These are phyloP conservation scores for Vannuccia rotundouncinata DNA, from an alignment of 2,888 invertebrate species.

Conservation along the genomic window DNA sequence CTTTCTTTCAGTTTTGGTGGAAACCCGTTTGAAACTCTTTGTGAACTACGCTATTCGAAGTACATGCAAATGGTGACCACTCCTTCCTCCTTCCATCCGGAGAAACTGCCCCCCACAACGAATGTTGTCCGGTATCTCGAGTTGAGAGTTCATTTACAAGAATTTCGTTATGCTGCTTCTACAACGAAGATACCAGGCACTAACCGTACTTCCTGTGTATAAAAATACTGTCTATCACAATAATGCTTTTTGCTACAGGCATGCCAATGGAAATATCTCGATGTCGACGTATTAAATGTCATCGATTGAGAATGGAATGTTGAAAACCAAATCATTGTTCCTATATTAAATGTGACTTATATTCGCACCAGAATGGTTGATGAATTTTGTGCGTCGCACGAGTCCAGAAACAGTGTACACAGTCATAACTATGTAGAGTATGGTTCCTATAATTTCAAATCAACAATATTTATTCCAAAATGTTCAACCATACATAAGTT, in stretches of 20 bases:
- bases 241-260: not conserved
- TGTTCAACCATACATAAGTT: not conserved
- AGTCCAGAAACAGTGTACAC: not conserved
- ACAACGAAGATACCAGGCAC: constrained; percentile 6
- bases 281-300: not conserved
- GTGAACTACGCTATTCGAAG: not conserved
- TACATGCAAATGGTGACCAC: not conserved
- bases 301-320: not conserved
- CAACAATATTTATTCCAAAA: not conserved
- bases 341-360: not conserved
- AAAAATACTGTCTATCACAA: not conserved
- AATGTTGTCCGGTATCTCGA: not conserved
- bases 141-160: constrained; percentile 1
- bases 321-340: not conserved
- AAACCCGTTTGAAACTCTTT: not conserved
- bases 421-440: not conserved
- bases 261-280: constrained; percentile 1
- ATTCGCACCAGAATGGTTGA: not conserved
- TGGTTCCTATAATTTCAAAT: not conserved
- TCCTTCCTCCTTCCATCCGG: not conserved
- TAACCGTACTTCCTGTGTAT: constrained; percentile 9
- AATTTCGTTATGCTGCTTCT: not conserved
- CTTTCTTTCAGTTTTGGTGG: not conserved
- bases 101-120: not conserved
- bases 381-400: not conserved